Base-by-base conservation (phyloP, 1,140 invertebrate species). In the Aplysia californica region DNA sequence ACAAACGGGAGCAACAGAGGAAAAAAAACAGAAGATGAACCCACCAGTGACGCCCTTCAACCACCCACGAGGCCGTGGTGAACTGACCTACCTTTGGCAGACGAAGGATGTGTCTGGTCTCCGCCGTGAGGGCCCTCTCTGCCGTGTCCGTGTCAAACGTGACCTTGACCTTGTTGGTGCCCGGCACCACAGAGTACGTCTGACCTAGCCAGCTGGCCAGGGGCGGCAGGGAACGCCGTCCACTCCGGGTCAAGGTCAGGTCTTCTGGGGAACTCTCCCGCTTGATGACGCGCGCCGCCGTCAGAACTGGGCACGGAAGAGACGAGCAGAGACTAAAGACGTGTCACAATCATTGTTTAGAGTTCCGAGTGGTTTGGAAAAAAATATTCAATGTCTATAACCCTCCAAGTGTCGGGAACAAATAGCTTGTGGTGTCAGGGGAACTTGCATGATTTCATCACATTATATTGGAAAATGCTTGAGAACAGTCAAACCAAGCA, bases 141-240 rank as follows among this genome's bases (percentile, higher is more conserved):
- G 71, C 71, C 3, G 6, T n/a, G 1, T 61, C 26, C 15, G 71
- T 73, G 1, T 29, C n/a, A 73, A 4, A 73, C 21, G 21, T 4
- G 20, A 73, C 71, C 21, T 64, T 2, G 20, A 73, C 23, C 35
- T 4, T 23, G n/a, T 64, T 29, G 18, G 29, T 35, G 21, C 38
- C 38, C 10, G 71, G 56, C 26, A 23, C 15, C 3, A 15, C 64
- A 6, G 20, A 21, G 58, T 73, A 73, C 1, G 23, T 18, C 59
- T 73, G 71, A 39, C 71, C 71, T 26, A 26, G 21, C 71, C 71
- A 73, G 6, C 4, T 2, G 26, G 71, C 71, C 36, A 73, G 36
- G 33, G 71, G 71, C 3, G 71, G 71, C 2, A 61, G 36, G 35
- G 71, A 73, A 3, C 61, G 26, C 21, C 71, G 71, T 4, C 71